Evolutionary conservation across 1,140 invertebrate species (phyloP).

Genomic region (Drosophila equinoxialis): DNA sequence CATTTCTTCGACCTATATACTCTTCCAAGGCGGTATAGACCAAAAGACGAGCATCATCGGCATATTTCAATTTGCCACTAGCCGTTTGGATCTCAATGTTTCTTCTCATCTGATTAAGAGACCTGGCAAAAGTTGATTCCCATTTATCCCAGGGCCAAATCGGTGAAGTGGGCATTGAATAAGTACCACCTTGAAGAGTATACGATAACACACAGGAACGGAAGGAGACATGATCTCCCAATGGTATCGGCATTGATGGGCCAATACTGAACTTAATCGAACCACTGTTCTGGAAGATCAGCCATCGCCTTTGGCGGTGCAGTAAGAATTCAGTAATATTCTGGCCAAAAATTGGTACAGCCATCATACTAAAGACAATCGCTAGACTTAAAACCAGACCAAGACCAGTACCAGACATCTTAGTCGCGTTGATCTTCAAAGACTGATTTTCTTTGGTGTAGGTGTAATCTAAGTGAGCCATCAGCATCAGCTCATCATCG

Average conservation of each 20-base stretch:
- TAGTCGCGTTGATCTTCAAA: slow-evolving; percentile 20
- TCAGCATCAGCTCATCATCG: slow-evolving; percentile 18
- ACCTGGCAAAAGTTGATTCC: slow-evolving; percentile 70
- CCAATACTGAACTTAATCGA: slow-evolving; percentile 73
- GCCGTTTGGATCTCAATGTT: slow-evolving; percentile 60
- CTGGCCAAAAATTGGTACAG: slow-evolving; percentile 17
- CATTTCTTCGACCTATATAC: slow-evolving; percentile 62
- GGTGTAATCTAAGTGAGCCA: slow-evolving; percentile 43
- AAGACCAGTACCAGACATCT: slow-evolving; percentile 34
- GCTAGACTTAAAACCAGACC: slow-evolving; percentile 28
- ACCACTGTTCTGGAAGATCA: slow-evolving; percentile 70
- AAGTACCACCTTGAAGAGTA: slow-evolving; percentile 70
- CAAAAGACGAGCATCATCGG: slow-evolving; percentile 68
- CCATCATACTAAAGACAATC: slow-evolving; percentile 12
- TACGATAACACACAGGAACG: slow-evolving; percentile 71
- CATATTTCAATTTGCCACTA: slow-evolving; percentile 47
- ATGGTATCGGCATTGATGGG: slow-evolving; percentile 58
- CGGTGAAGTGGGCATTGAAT: slow-evolving; percentile 62
- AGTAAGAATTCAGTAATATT: slow-evolving; percentile 63
- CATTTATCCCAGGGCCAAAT: slow-evolving; percentile 79
- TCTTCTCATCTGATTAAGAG: slow-evolving; percentile 51
- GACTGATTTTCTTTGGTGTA: slow-evolving; percentile 39
- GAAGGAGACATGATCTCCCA: slow-evolving; percentile 68
- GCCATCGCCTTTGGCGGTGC: slow-evolving; percentile 61
- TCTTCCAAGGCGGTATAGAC: slow-evolving; percentile 70